Conservation (phyloP, 2,113 vertebrate species). For the Machaerirhynchus nigripectus region DNA sequence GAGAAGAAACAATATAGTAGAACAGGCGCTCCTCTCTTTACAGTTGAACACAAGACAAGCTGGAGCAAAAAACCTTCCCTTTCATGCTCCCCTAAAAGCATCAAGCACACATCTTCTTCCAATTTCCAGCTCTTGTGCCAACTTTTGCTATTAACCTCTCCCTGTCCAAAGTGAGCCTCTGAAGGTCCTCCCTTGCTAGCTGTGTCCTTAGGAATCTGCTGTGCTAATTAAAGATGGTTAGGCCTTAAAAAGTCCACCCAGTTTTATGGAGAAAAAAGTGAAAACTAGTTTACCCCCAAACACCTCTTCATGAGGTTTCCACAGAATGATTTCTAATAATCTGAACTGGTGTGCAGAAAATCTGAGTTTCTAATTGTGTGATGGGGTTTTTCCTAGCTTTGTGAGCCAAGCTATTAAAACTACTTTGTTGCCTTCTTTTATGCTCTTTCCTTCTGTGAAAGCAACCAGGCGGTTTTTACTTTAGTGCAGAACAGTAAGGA, state of each 20-base stretch:
- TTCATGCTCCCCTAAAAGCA: not conserved
- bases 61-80: not conserved
- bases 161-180: not conserved
- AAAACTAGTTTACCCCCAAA: not conserved
- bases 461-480: not conserved
- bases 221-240: not conserved
- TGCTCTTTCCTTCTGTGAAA: not conserved
- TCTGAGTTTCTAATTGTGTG: not conserved
- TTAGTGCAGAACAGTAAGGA: not conserved
- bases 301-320: not conserved
- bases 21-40: not conserved
- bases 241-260: not conserved
- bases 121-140: not conserved
- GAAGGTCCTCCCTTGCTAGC: not conserved
- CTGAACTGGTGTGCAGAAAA: not conserved
- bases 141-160: not conserved
- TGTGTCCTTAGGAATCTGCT: not conserved
- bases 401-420: not conserved
- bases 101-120: not conserved
- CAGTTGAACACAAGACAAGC: not conserved
- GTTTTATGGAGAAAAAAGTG: not conserved
- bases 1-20: not conserved
- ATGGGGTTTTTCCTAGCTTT: not conserved
- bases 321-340: not conserved
- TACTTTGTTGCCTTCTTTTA: not conserved